Percentiles rank a stretch among this genome's conserved stretches.
phyloP scores from a whole-genome alignment of 1,140 invertebrate genomes.

The Polypedilum pembai region DNA sequence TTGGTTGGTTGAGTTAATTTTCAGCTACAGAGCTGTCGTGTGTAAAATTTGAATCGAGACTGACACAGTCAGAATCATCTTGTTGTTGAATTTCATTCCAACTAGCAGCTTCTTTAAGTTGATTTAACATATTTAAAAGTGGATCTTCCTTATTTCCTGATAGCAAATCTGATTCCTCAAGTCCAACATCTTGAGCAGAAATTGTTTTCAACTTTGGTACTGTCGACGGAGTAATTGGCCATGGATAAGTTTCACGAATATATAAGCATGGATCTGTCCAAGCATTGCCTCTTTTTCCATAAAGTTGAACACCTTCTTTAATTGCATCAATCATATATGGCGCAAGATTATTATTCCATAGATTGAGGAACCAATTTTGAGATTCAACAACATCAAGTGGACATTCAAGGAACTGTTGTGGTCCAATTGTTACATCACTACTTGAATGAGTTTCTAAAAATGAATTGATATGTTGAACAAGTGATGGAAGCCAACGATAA shows the following conservation, averaged over 20 bases:
- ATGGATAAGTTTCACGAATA: slow-evolving; percentile 69
- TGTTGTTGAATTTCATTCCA: slow-evolving; percentile 58
- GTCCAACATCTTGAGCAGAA: slow-evolving; percentile 39
- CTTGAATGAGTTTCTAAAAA: slow-evolving; percentile 79
- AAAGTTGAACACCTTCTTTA: slow-evolving; percentile 64
- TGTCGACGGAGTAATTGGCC: slow-evolving; percentile 45
- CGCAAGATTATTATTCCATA: slow-evolving; percentile 81
- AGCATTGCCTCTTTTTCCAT: slow-evolving; percentile 47
- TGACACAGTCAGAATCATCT: slow-evolving; percentile 56
- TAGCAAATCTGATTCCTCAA: slow-evolving; percentile 36
- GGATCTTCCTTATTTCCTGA: slow-evolving; percentile 34
- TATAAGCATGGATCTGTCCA: slow-evolving; percentile 74
- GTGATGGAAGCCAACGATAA: slow-evolving; percentile 74
- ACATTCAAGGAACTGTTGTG: slow-evolving; percentile 40
- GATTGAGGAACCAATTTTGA: slow-evolving; percentile 78
- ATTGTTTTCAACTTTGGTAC: slow-evolving; percentile 24
- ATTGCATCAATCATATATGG: slow-evolving; percentile 75
- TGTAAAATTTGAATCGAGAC: slow-evolving; percentile 45
- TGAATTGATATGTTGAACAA: slow-evolving; percentile 75
- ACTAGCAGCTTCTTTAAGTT: slow-evolving; percentile 70
- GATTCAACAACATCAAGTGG: slow-evolving; percentile 42
- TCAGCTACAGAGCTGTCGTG: slow-evolving; percentile 36
- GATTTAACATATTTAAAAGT: slow-evolving; percentile 62
- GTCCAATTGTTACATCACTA: slow-evolving; percentile 75
- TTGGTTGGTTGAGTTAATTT: slow-evolving; percentile 27